A percentile compares a stretch with the other conserved stretches of the same genome.
These are phyloP conservation scores for Dexiosoma caninum DNA, from an alignment of 2,888 invertebrate species.

Conservation along the genomic window DNA sequence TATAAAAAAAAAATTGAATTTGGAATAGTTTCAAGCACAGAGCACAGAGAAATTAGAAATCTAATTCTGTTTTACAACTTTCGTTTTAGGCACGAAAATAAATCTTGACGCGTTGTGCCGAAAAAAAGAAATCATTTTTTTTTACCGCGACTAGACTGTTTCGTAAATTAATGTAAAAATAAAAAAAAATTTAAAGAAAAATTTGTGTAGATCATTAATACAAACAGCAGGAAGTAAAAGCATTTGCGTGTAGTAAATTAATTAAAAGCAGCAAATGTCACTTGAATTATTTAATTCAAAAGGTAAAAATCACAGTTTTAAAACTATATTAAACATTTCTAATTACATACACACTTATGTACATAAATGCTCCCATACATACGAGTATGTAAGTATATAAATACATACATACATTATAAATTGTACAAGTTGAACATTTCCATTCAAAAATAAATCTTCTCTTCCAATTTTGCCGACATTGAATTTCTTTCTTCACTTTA, in stretches of 20 bases:
- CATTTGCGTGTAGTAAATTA: slow-evolving; percentile 6
- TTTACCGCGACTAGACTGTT: slow-evolving; percentile 47
- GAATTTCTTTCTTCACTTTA: slow-evolving; percentile 20
- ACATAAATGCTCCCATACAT: background rate
- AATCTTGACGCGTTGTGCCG: slow-evolving; percentile 48
- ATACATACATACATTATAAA: background rate
- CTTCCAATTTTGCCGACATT: slow-evolving; percentile 19
- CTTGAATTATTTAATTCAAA: background rate
- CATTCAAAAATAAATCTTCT: background rate
- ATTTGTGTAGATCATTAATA: background rate
- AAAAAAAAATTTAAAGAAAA: background rate
- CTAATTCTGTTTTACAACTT: background rate
- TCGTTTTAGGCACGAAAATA: slow-evolving; percentile 7
- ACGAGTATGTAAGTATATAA: background rate
- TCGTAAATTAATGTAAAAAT: background rate
- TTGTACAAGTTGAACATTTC: no score
- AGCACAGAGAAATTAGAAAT: background rate
- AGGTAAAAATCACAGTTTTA: slow-evolving; percentile 10
- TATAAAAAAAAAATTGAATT: background rate
- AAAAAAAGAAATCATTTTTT: background rate
- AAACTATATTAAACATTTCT: background rate
- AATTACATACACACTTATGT: background rate
- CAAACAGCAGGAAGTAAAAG: background rate
- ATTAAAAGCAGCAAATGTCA: background rate
- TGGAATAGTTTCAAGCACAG: background rate